Evolutionary conservation across 2,797 vertebrate species (phyloP).

Genomic region (Muscicapa striata): DNA sequence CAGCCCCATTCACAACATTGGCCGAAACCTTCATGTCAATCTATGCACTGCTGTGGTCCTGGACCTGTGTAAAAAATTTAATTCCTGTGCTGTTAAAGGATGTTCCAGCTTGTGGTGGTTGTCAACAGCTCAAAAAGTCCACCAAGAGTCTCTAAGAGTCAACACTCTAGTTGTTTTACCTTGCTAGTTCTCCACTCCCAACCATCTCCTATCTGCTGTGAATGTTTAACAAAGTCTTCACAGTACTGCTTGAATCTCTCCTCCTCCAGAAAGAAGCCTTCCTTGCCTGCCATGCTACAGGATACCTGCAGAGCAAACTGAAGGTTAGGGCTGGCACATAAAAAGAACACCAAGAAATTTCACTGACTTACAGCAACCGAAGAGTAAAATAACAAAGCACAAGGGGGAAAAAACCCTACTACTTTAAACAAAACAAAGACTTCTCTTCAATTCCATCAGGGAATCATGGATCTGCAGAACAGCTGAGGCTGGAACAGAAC

Average conservation of each 20-base stretch:
- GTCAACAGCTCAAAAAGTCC: neutral
- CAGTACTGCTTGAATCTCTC: slow-evolving; percentile 75
- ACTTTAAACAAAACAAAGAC: neutral
- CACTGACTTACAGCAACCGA: neutral
- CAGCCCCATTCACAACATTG: neutral
- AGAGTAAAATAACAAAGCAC: neutral
- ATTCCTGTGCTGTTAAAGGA: neutral
- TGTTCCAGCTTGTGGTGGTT: neutral
- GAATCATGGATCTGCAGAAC: neutral
- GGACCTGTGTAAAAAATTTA: neutral
- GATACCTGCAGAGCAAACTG: slow-evolving; percentile 66
- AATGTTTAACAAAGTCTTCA: slow-evolving; percentile 77
- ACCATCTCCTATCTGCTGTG: slow-evolving; percentile 76
- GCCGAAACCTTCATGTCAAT: neutral
- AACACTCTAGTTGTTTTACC: slow-evolving; percentile 54
- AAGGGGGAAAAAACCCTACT: fast-evolving
- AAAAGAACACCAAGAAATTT: neutral
- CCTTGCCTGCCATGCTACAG: slow-evolving; percentile 53
- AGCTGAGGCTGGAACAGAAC: neutral
- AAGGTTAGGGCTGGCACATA: slow-evolving; percentile 14
- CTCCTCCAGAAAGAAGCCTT: slow-evolving; percentile 72
- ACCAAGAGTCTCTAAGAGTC: neutral
- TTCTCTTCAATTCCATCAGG: neutral
- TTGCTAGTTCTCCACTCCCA: slow-evolving; percentile 81
- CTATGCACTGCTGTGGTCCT: neutral